Evolutionary conservation across 2,113 vertebrate species (phyloP).

Genomic region (Emydura subglobosa): DNA sequence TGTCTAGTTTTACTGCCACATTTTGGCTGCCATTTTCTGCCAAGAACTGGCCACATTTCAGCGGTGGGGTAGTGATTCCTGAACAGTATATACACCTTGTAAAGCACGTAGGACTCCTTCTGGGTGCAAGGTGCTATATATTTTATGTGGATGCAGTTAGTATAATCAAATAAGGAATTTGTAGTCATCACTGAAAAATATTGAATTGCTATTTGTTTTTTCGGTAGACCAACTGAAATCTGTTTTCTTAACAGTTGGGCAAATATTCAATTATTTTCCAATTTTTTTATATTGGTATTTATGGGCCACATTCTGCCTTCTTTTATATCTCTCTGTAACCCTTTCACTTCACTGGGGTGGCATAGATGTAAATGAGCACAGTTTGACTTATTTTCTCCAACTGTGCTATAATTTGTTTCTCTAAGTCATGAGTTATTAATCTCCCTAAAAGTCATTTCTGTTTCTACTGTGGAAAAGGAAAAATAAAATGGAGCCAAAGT

Average conservation of each 20-base stretch:
- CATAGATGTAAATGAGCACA: neutral
- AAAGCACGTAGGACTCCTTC: neutral
- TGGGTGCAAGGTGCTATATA: neutral
- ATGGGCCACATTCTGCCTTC: neutral
- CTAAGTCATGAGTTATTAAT: conserved; percentile 53
- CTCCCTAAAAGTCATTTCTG: conserved; percentile 39
- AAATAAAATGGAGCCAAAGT: conserved; percentile 48
- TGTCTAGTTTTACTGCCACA: conserved; percentile 7
- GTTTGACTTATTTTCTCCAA: conserved; percentile 37
- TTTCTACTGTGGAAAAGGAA: conserved; percentile 52
- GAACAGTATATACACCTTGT: fast-evolving
- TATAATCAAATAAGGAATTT: neutral
- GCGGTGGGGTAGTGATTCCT: neutral
- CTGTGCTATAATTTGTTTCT: conserved; percentile 53
- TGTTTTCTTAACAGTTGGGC: neutral
- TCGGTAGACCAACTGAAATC: neutral
- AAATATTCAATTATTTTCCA: neutral
- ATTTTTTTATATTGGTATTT: neutral
- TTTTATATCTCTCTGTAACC: neutral
- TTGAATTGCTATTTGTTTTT: neutral
- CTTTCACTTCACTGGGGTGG: neutral
- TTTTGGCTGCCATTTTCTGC: neutral
- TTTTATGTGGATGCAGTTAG: neutral
- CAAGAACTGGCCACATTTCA: neutral
- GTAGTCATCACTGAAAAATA: neutral